A percentile compares a stretch with the other conserved stretches of the same genome.
phyloP scores from a whole-genome alignment of 2,797 vertebrate species.

The Ctenosaura bakeri region DNA sequence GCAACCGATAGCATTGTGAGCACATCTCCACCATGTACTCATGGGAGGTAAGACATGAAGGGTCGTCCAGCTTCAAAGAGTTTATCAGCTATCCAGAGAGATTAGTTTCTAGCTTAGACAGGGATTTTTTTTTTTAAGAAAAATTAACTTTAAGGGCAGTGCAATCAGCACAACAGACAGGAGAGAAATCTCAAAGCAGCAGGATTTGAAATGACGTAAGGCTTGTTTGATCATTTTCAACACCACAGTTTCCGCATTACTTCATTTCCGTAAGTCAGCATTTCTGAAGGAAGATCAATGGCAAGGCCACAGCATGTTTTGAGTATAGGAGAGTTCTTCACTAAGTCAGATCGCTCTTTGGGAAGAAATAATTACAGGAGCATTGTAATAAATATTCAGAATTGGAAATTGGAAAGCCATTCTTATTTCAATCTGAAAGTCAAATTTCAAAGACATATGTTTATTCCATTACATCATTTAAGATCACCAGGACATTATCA shows the following conservation, averaged over 20 bases:
- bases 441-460: slow-evolving; percentile 65
- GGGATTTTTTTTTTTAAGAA: slow-evolving; percentile 21
- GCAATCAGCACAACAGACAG: slow-evolving; percentile 30
- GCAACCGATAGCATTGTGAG: slow-evolving; percentile 15
- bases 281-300: background rate
- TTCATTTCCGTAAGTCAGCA: slow-evolving; percentile 43
- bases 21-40: slow-evolving; percentile 50
- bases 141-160: slow-evolving; percentile 39
- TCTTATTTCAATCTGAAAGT: slow-evolving; percentile 60
- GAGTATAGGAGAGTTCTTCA: slow-evolving; percentile 6
- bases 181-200: slow-evolving; percentile 47
- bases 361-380: slow-evolving; percentile 67
- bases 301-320: background rate
- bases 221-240: slow-evolving; percentile 1
- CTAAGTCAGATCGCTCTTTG: slow-evolving; percentile 30
- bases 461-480: slow-evolving; percentile 58
- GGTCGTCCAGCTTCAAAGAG: slow-evolving; percentile 24
- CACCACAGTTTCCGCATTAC: slow-evolving; percentile 26
- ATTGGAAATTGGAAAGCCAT: slow-evolving; percentile 61
- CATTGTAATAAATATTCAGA: slow-evolving; percentile 65
- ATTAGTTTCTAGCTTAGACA: slow-evolving; percentile 46
- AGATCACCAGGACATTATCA: slow-evolving; percentile 36
- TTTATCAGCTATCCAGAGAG: background rate
- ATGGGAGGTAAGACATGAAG: background rate
- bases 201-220: background rate